Evolutionary conservation across 2,113 vertebrate species (phyloP).

Genomic region (Bucco capensis): DNA sequence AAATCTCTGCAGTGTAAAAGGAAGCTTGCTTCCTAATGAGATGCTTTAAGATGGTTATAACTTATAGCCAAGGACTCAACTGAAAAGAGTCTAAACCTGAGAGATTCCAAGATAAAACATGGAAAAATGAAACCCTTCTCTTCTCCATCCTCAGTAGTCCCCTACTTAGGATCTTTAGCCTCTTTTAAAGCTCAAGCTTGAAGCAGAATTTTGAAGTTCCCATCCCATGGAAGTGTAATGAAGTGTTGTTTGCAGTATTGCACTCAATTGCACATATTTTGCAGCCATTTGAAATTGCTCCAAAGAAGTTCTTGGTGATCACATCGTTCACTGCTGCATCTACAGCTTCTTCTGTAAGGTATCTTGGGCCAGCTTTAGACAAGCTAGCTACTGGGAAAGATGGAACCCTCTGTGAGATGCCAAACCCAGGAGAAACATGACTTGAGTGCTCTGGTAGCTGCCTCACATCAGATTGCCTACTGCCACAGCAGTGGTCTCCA

Average conservation of each 20-base stretch:
- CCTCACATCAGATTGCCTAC: neutral
- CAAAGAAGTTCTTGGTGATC: neutral
- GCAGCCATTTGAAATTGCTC: neutral
- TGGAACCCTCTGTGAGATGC: neutral
- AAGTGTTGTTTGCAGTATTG: neutral
- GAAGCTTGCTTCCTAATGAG: neutral
- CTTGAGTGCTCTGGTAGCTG: neutral
- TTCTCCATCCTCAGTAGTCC: neutral
- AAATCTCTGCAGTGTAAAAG: neutral
- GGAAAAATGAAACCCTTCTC: neutral
- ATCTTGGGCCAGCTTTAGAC: neutral
- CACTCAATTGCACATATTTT: neutral
- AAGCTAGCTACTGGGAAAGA: neutral
- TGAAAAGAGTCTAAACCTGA: neutral
- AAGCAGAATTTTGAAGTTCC: neutral
- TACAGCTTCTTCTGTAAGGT: neutral
- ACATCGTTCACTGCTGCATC: accelerated
- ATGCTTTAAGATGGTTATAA: neutral
- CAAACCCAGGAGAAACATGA: neutral
- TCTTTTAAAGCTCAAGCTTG: neutral
- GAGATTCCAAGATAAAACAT: neutral
- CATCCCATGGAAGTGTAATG: neutral
- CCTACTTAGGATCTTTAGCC: neutral
- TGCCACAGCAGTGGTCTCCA: neutral
- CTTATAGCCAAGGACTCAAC: neutral